A percentile compares a stretch with the other conserved stretches of the same genome.
Conservation (phyloP, 2,888 invertebrate genomes). For the Tholera decimalis region DNA sequence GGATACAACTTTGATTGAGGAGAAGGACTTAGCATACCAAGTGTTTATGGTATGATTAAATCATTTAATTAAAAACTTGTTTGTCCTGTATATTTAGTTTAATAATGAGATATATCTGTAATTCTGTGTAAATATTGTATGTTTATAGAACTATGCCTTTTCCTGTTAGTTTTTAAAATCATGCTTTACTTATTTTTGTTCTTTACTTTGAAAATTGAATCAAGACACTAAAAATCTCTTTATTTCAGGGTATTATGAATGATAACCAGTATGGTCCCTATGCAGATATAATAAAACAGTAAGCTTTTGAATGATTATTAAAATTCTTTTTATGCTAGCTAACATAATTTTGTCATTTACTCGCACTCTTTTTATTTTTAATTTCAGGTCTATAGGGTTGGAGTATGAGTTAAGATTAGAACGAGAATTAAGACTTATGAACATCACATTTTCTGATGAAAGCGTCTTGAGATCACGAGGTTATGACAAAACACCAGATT, state of each 20-base stretch:
- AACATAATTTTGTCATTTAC: background rate
- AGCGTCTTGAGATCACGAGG: constrained; percentile 95
- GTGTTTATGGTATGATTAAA: constrained; percentile 92
- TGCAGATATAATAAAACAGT: constrained; percentile 95
- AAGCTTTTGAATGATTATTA: constrained; percentile 74
- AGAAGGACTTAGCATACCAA: constrained; percentile 94
- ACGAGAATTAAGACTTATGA: constrained; percentile 89
- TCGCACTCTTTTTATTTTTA: too few species aligned
- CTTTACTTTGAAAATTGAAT: background rate
- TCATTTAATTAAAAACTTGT: background rate
- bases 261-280: constrained; percentile 97
- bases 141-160: background rate
- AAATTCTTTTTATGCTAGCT: constrained; percentile 1
- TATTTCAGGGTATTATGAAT: constrained; percentile 94
- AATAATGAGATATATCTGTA: too few species aligned
- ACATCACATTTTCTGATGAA: constrained; percentile 93
- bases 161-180: background rate
- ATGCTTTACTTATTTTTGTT: background rate
- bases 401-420: constrained; percentile 96
- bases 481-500: constrained; percentile 98
- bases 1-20: constrained; percentile 94
- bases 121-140: background rate
- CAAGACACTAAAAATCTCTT: background rate
- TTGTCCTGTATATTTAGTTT: background rate
- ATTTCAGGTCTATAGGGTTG: constrained; percentile 94